phyloP scores from a whole-genome alignment of 2,888 invertebrate genomes.

The Euphydryas editha region DNA sequence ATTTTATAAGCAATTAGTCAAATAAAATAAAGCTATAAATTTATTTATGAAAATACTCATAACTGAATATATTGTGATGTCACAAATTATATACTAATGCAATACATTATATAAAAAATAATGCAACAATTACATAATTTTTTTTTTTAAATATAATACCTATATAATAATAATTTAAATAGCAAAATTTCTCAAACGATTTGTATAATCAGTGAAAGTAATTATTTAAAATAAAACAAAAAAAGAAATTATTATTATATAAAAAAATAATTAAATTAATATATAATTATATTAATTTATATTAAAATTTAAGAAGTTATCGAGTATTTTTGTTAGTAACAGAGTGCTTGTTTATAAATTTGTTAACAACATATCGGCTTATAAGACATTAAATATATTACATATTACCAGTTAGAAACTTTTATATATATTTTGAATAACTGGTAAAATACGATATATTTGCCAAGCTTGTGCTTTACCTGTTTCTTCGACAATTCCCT shows the following conservation, averaged over 20 bases:
- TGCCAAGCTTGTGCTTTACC: slow-evolving; percentile 77
- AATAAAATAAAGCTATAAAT: slow-evolving; percentile 45
- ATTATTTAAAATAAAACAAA: too few species aligned
- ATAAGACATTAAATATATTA: slow-evolving; percentile 1
- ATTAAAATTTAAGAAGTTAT: neutral
- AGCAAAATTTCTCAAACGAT: too few species aligned
- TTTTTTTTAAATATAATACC: too few species aligned
- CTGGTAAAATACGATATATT: slow-evolving; percentile 13
- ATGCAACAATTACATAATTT: too few species aligned
- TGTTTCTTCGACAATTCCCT: slow-evolving; percentile 78
- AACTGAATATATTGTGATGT: neutral
- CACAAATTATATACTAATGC: too few species aligned
- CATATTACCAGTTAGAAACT: neutral
- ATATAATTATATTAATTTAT: neutral
- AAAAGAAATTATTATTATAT: too few species aligned
- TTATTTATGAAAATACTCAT: slow-evolving; percentile 19
- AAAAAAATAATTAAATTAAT: too few species aligned
- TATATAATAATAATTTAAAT: too few species aligned
- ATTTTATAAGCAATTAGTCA: slow-evolving; percentile 26
- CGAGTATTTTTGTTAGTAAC: neutral
- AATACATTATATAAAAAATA: too few species aligned
- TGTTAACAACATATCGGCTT: neutral
- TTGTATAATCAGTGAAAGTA: too few species aligned
- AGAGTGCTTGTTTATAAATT: neutral
- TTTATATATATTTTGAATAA: neutral